Percentiles rank a stretch among this genome's conserved stretches.
These are phyloP conservation scores for Sphinx pinastri DNA, from an alignment of 2,888 invertebrate genomes.

Conservation along the genomic window DNA sequence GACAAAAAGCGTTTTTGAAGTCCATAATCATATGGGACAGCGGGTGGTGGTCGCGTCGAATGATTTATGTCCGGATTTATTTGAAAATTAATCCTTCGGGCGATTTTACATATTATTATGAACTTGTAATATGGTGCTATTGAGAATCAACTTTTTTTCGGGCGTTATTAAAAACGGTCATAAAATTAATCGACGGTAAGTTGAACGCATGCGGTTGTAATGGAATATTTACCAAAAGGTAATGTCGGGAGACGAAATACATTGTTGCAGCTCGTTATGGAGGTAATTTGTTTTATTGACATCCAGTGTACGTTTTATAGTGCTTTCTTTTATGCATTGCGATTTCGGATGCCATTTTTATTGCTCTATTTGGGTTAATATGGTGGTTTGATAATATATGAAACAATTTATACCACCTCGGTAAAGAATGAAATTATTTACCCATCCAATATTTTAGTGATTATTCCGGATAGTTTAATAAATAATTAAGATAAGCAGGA, in stretches of 20 bases:
- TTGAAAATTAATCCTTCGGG: slow-evolving; percentile 54
- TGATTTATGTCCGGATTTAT: slow-evolving; percentile 65
- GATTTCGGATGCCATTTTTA: background rate
- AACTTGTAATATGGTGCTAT: slow-evolving; percentile 14
- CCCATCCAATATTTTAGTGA: too few species aligned
- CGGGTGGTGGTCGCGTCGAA: slow-evolving; percentile 60
- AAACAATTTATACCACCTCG: too few species aligned
- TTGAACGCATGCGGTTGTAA: slow-evolving; percentile 4
- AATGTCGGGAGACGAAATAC: slow-evolving; percentile 8
- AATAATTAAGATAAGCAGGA: too few species aligned
- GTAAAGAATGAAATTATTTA: too few species aligned
- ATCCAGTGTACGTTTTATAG: background rate
- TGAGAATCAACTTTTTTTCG: slow-evolving; percentile 2
- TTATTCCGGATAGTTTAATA: too few species aligned
- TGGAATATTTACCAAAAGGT: slow-evolving; percentile 13
- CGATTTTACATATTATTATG: slow-evolving; percentile 45
- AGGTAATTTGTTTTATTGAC: slow-evolving; percentile 7
- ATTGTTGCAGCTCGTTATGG: slow-evolving; percentile 15
- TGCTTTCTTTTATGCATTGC: slow-evolving; percentile 6
- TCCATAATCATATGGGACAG: slow-evolving; percentile 58
- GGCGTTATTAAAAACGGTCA: slow-evolving; percentile 11
- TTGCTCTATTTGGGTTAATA: background rate
- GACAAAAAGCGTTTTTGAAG: slow-evolving; percentile 58
- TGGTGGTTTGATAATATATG: too few species aligned
- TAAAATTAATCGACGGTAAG: slow-evolving; percentile 12